Base-by-base conservation (phyloP, 1,140 invertebrate species). In the Muscidifurax raptorellus region DNA sequence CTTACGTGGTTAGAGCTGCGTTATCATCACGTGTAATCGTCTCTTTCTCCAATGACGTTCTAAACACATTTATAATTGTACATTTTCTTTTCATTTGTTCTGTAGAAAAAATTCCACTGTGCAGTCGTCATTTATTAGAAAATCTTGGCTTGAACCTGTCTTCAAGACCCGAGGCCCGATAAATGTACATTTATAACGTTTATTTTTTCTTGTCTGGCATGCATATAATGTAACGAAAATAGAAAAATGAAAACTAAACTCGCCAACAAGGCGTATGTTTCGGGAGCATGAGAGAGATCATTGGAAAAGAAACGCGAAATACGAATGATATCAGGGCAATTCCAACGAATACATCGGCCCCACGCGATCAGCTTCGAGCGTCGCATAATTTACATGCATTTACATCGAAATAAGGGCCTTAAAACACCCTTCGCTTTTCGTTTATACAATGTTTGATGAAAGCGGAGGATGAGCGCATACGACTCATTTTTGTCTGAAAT, bases 41-140 rank as follows among this genome's bases (percentile, higher is more conserved):
- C 30, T 82, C 71, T 76, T 64, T 75, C 13, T 75, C 71, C 44
- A 40, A 66, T 84, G 27, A 83, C 40, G 79, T 84, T 74, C 27
- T 75, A 44, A 84, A 84, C 52, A 66, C 66, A 84, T 84, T 30
- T 40, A 75, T 32, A 69, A 67, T 84, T 80, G 27, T 80, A 80
- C 82, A 83, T 67, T 77, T 67, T 76, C 5, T 67, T 67, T 30
- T 66, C 32, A 59, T 76, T 79, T 36, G n/a, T 74, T 84, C 74
- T 75, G 69, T 84, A 84, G 71, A 80, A 84, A 84, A 84, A 84
- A 80, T 67, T 84, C 64, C 36, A 84, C 71, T 67, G 69, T 75
- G 69, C 78, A 80, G 36, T 84, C 44, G 36, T 40, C 25, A 69
- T 69, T 74, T 66, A 66, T 84, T 84, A 72, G 2, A 83, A 64